Conservation (phyloP, 2,888 invertebrate species). For the Caenorhabditis macrosperma region DNA sequence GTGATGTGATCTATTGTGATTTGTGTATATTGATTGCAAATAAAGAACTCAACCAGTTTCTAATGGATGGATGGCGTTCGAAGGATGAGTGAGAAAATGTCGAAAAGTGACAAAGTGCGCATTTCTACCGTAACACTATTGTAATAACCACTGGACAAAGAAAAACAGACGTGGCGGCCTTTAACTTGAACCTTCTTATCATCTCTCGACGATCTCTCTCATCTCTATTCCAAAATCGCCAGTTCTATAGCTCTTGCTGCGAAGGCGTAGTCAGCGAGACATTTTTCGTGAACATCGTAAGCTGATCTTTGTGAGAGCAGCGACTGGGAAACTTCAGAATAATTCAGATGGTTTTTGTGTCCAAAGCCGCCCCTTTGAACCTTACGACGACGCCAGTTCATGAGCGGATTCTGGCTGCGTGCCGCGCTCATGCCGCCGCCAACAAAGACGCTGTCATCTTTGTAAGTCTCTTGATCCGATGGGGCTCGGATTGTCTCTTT, state of each 20-base stretch:
- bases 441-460: conserved; percentile 55
- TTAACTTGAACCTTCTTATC: too few relatives aligned
- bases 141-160: too few relatives aligned
- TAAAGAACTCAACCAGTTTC: too few relatives aligned
- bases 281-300: conserved; percentile 35
- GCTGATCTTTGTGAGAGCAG: too few relatives aligned
- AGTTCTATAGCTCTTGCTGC: background rate
- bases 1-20: background rate
- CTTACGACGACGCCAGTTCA: conserved; percentile 41
- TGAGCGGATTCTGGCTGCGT: conserved; percentile 48
- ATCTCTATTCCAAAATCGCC: background rate
- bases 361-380: conserved; percentile 43
- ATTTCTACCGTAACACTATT: too few relatives aligned
- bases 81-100: too few relatives aligned
- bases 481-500: background rate
- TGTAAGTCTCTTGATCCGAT: conserved; percentile 32
- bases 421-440: conserved; percentile 19
- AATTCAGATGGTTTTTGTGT: conserved; percentile 60
- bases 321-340: too few relatives aligned
- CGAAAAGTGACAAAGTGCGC: too few relatives aligned
- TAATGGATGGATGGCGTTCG: too few relatives aligned
- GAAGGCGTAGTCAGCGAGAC: background rate
- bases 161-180: too few relatives aligned
- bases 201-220: too few relatives aligned
- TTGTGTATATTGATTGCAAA: background rate